Conservation (phyloP, 2,797 vertebrate genomes). For the Clamator glandarius region DNA sequence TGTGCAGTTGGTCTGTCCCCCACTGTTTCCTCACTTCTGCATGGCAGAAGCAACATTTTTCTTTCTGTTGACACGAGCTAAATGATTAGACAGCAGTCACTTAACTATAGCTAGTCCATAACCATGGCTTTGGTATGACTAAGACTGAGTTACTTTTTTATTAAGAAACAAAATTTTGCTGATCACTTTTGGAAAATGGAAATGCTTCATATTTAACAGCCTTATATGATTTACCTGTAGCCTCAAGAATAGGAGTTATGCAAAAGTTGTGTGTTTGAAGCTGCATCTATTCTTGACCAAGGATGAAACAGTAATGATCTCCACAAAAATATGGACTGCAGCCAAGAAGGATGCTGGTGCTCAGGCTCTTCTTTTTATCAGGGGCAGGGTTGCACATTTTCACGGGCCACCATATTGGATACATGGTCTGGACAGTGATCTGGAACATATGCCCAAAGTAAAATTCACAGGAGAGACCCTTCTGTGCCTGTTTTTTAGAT, state of each 20-base stretch:
- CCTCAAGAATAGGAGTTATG: not conserved
- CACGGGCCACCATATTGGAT: not conserved
- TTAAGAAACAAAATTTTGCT: not conserved
- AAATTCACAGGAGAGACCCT: not conserved
- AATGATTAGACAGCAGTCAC: not conserved
- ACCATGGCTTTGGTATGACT: not conserved
- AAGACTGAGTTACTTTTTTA: not conserved
- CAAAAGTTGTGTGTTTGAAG: not conserved
- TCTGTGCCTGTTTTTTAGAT: not conserved
- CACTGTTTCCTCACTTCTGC: not conserved
- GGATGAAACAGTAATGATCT: not conserved
- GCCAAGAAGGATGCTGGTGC: not conserved
- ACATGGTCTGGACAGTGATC: not conserved
- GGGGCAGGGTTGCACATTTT: not conserved
- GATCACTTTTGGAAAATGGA: not conserved
- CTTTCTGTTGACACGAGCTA: not conserved
- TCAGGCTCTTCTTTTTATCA: not conserved
- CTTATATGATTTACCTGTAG: not conserved
- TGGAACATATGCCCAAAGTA: not conserved
- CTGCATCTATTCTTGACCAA: not conserved
- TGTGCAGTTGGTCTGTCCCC: not conserved
- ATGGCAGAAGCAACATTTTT: not conserved
- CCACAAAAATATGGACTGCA: not conserved
- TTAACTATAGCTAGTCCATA: not conserved
- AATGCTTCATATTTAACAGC: not conserved